Evolutionary conservation across 2,888 invertebrate species (phyloP), one percentile per base, ranked within the genome.

Genomic region (Napeogenes sylphis): DNA sequence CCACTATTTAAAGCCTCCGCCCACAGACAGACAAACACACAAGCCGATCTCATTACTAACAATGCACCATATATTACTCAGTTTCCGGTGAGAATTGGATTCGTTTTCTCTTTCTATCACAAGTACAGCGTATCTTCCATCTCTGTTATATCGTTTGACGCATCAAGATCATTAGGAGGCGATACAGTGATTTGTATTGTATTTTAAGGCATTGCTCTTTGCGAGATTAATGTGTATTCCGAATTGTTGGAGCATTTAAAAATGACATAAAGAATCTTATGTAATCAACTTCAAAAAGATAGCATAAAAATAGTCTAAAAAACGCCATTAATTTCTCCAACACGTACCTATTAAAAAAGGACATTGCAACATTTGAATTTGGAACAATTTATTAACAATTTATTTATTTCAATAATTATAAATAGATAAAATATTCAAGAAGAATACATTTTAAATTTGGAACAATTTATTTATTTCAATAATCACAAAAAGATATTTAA

Each of bases 11-110:
- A 67, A 65, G 63, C 68, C 69, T 65, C 71, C 83, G 78, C 85
- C 85, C 81, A 84, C 85, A 71, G 79, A 77, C 84, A 75, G 68
- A 75, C 79, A 77, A 76, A 80, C 81, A 77, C 71, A 84, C 85
- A 84, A 84, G 82, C 85, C 80, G 85, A 85, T 84, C 90, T 90
- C 89, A 84, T 90, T 90, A 90, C 86, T 83, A 89, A 90, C 90
- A 90, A 90, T 90, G 85, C 84, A 73, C 85, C 88, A 90, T 90
- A 90, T 87, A 88, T 90, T 89, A 89, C 83, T 62, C 77, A 75
- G 83, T 87, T 90, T 90, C 89, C 90, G 88, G 89, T 82, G 83
- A 81, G 83, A 80, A 84, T 81, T 79, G 77, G 77, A 72, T 72
- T 67, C 64, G 58, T 63, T 65, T 21, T 81, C 83, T 67, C 82